Base-by-base conservation (phyloP, 2,797 vertebrate species). In the Sebastes hubbsi region DNA sequence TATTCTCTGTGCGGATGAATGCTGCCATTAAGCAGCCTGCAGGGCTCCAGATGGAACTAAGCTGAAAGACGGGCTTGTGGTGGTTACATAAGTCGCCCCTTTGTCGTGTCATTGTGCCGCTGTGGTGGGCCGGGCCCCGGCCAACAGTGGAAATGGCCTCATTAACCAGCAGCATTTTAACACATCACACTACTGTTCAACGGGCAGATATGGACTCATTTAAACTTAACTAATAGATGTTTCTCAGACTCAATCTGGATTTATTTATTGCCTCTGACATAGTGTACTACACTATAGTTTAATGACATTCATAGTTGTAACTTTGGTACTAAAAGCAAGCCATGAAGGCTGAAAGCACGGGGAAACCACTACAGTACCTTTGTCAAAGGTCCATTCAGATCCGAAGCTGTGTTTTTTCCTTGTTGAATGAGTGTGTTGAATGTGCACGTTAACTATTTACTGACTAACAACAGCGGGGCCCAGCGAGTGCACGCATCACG, bases 1-100 rank as follows among this genome's bases (percentile, higher is more conserved):
- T 68, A 46, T 89, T 84, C 71, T 87, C 69, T 80, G 66, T 87
- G 81, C 1, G 18, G 56, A 85, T 92, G 88, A 92, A 92, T 89
- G 89, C 78, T 70, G 70, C 81, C 83, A 81, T 89, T 91, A 88
- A 87, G 84, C 80, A 61, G 82, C 64, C 75, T 77, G 84, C 78
- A 32, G 80, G 64, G 75, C 73, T 86, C 83, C 82, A 67, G 84
- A 84, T 76, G 74, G 82, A 73, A 32, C 70, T 6, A 5, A 65
- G 74, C 82, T 94, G 91, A 94, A 91, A 88, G 86, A 80, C 76
- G 2, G 82, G 80, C 74, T 76, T 92, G 91, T 89, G 85, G 68
- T 63, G 83, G 87, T 94, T 91, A 87, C 90, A 88, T 93, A 95
- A 94, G 87, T 88, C 14, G 5, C 75, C 71, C 71, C 83, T 90